phyloP scores from a whole-genome alignment of 35 echinoderm and acorn worm species.

The Apostichopus californicus region DNA sequence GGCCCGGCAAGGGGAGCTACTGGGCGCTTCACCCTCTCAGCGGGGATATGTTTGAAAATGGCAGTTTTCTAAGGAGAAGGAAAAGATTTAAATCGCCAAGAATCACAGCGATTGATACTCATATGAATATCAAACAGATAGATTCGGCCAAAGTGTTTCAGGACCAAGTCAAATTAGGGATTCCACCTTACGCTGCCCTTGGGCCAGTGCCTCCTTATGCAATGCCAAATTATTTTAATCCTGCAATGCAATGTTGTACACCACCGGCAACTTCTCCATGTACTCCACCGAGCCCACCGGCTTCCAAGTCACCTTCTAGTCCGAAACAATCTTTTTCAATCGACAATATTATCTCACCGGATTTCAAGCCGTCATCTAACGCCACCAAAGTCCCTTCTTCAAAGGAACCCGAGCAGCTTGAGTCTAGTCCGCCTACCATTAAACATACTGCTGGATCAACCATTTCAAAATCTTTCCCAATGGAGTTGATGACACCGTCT shows the following conservation, averaged over 20 bases:
- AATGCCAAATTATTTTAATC: slow-evolving; percentile 65
- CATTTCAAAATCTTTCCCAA: slow-evolving; percentile 31
- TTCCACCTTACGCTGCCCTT: slow-evolving; percentile 70
- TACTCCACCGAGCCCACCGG: slow-evolving; percentile 66
- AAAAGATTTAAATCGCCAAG: slow-evolving; percentile 97
- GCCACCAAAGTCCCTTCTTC: slow-evolving; percentile 41
- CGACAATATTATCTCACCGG: slow-evolving; percentile 97
- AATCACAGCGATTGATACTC: slow-evolving; percentile 83
- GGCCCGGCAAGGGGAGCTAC: slow-evolving; percentile 98
- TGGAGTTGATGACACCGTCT: slow-evolving; percentile 46
- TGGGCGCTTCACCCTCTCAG: slow-evolving; percentile 97
- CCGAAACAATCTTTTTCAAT: slow-evolving; percentile 96
- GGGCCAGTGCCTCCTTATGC: slow-evolving; percentile 63
- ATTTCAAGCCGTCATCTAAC: slow-evolving; percentile 78
- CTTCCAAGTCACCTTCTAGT: slow-evolving; percentile 74
- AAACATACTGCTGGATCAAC: neutral
- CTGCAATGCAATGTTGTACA: slow-evolving; percentile 68
- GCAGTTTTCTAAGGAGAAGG: slow-evolving; percentile 92
- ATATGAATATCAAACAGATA: slow-evolving; percentile 94
- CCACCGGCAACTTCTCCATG: slow-evolving; percentile 56
- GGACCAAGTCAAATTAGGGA: slow-evolving; percentile 92
- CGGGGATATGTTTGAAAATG: slow-evolving; percentile 99
- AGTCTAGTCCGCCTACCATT: neutral
- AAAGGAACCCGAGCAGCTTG: neutral
- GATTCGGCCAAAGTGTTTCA: slow-evolving; percentile 96